Percentiles rank a stretch among this genome's conserved stretches.
These are phyloP conservation scores for Neotoma lepida DNA, from an alignment of 2,113 vertebrate species.

Conservation along the genomic window DNA sequence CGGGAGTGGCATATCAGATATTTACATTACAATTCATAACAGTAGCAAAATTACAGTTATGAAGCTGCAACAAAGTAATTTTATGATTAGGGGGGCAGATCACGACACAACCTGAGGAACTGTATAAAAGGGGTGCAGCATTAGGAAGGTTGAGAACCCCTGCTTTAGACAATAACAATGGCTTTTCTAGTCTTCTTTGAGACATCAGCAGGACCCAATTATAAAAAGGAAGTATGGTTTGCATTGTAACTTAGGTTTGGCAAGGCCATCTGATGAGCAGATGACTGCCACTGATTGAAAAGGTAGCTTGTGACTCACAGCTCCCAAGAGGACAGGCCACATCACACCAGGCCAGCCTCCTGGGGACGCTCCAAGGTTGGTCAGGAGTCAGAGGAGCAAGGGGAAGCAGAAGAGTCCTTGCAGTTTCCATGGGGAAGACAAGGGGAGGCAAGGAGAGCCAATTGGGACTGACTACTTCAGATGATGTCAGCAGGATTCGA, in stretches of 20 bases:
- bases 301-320: not conserved
- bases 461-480: not conserved
- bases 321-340: not conserved
- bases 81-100: not conserved
- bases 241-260: not conserved
- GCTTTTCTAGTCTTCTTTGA: not conserved
- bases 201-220: not conserved
- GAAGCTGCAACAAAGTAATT: not conserved
- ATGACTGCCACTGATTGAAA: too few relatives aligned
- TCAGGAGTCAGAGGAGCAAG: not conserved
- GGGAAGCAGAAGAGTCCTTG: not conserved
- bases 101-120: not conserved
- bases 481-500: not conserved
- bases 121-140: not conserved
- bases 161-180: not conserved
- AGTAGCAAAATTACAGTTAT: not conserved
- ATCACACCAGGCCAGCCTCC: not conserved
- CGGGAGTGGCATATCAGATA: not conserved
- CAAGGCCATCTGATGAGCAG: not conserved
- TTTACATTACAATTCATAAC: not conserved
- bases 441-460: not conserved
- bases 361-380: rapidly evolving
- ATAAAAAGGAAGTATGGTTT: not conserved
- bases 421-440: not conserved
- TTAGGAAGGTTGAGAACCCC: not conserved